Conservation (phyloP, 2,797 vertebrate species). For the Hippocampus kuda region DNA sequence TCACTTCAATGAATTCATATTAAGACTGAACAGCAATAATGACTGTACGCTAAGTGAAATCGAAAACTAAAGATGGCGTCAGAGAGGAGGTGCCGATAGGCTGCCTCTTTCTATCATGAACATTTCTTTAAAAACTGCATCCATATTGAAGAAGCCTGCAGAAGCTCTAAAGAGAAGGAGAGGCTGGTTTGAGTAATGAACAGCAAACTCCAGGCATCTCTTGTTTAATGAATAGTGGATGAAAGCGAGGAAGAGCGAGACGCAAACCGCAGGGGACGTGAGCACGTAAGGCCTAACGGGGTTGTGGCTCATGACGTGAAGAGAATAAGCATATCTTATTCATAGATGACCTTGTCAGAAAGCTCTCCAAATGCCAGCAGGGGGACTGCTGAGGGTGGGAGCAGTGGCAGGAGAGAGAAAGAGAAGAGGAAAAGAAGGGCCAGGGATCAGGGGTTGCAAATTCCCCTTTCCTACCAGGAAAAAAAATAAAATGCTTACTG, state of each 20-base stretch:
- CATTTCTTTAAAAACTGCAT: conserved; percentile 35
- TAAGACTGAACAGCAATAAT: not conserved
- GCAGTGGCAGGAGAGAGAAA: conserved; percentile 4
- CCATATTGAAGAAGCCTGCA: conserved; percentile 31
- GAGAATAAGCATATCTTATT: conserved; percentile 63
- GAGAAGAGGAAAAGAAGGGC: conserved; percentile 10
- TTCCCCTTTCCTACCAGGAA: conserved; percentile 24
- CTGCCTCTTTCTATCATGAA: conserved; percentile 33
- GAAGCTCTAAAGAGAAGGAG: conserved; percentile 31
- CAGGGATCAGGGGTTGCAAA: conserved; percentile 14
- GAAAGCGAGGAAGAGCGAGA: conserved; percentile 30
- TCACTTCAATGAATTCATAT: conserved; percentile 1
- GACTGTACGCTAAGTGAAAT: conserved; percentile 19
- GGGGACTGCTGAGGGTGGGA: conserved; percentile 34
- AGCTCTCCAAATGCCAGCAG: conserved; percentile 51
- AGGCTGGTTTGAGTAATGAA: conserved; percentile 33
- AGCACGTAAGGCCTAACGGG: conserved; percentile 44
- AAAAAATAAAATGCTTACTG: conserved; percentile 46
- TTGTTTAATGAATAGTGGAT: conserved; percentile 45
- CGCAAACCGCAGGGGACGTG: conserved; percentile 38
- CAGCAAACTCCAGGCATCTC: conserved; percentile 34
- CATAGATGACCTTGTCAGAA: conserved; percentile 67
- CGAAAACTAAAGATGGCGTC: conserved; percentile 58
- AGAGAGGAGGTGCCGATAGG: conserved; percentile 27
- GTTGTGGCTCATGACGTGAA: conserved; percentile 47